These are phyloP conservation scores for Liolophura sinensis DNA, from an alignment of 1,140 invertebrate species.

Conservation along the genomic window DNA sequence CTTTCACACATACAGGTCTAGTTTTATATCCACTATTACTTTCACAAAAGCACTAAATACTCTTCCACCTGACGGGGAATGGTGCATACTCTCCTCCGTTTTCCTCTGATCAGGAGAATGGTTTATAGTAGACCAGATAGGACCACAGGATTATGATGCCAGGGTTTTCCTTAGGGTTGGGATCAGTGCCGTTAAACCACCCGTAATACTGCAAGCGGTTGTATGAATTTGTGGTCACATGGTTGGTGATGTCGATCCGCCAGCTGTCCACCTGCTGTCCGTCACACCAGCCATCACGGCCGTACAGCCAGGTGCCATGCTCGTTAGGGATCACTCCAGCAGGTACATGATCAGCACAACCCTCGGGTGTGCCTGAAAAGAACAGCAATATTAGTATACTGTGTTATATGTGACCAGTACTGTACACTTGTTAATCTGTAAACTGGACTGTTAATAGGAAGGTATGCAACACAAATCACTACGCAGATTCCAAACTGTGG, in stretches of 20 bases:
- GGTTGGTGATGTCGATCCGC: constrained; percentile 28
- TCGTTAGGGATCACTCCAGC: constrained; percentile 37
- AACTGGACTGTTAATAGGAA: neutral
- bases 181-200: constrained; percentile 26
- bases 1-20: no score
- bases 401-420: neutral
- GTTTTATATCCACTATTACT: no score
- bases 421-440: neutral
- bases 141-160: constrained; percentile 32
- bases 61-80: no score
- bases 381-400: constrained; percentile 3
- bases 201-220: constrained; percentile 30
- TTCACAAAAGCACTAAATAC: no score
- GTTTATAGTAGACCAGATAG: constrained; percentile 29
- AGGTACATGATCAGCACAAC: constrained; percentile 34
- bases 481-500: no score
- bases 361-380: constrained; percentile 33
- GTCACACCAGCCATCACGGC: constrained; percentile 43
- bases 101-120: no score
- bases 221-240: constrained; percentile 2
- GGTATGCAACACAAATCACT: no score
- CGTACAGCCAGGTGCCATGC: constrained; percentile 46
- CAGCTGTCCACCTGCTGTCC: constrained; percentile 32
- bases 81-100: no score
- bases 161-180: constrained; percentile 31